Conservation (phyloP, 2,113 vertebrate genomes). For the Nicator chloris region DNA sequence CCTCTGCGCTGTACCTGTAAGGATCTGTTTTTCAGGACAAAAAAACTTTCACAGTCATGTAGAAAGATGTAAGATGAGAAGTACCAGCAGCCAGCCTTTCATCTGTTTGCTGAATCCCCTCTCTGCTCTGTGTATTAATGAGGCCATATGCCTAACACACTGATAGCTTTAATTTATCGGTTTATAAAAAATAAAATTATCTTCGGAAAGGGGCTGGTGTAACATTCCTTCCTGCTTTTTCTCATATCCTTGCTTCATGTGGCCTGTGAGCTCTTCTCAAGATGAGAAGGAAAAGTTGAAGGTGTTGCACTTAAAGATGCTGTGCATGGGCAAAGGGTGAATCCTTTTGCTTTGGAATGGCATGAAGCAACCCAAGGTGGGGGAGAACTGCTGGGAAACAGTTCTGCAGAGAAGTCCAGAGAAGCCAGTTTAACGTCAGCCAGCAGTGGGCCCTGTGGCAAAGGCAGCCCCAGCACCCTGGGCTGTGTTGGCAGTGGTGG, state of each 20-base stretch:
- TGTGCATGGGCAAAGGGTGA: not conserved
- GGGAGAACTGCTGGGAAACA: rapidly evolving
- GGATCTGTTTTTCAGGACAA: not conserved
- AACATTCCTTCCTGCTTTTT: not conserved
- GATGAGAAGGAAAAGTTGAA: not conserved
- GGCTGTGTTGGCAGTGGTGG: not conserved
- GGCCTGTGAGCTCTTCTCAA: not conserved
- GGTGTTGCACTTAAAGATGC: not conserved
- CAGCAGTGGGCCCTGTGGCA: not conserved
- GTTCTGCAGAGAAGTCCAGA: not conserved
- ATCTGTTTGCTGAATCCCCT: not conserved
- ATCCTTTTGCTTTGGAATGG: not conserved
- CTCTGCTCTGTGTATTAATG: not conserved
- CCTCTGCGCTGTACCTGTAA: not conserved
- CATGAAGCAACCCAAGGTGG: rapidly evolving
- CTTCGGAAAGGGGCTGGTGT: not conserved
- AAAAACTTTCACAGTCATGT: not conserved
- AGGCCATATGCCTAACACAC: not conserved
- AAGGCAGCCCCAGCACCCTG: not conserved
- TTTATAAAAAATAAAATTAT: not conserved
- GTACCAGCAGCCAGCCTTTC: not conserved
- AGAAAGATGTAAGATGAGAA: not conserved
- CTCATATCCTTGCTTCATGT: not conserved
- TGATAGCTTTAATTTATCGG: not conserved
- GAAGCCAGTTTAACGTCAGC: not conserved